Evolutionary conservation across 37 sponge, comb jelly and placozoan genomes (phyloP).

Genomic region (Halichondria panicea): DNA sequence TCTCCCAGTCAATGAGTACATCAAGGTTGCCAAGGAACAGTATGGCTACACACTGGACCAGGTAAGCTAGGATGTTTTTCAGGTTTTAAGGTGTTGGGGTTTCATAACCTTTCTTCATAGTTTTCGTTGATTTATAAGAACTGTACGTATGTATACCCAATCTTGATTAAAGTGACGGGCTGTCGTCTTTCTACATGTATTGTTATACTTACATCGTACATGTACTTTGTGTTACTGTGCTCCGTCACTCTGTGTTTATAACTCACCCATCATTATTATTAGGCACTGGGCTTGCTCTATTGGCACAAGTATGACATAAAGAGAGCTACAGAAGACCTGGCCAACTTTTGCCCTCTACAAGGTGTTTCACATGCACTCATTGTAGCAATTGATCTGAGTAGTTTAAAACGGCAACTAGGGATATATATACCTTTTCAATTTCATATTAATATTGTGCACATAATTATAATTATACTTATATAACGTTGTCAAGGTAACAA

Average conservation of each 20-base stretch:
- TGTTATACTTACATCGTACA: neutral
- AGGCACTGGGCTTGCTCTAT: slow-evolving; percentile 86
- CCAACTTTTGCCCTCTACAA: slow-evolving; percentile 78
- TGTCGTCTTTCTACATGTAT: neutral
- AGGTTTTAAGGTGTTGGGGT: neutral
- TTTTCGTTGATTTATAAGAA: neutral
- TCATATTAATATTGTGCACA: no score
- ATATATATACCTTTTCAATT: no score
- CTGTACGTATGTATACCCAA: no score
- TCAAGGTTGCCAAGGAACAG: slow-evolving; percentile 52
- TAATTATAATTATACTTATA: no score
- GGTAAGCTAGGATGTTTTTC: neutral
- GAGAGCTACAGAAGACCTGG: slow-evolving; percentile 66
- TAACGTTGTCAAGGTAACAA: no score
- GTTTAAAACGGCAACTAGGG: no score
- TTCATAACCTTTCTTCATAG: neutral
- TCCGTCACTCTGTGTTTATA: neutral
- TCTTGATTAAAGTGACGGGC: no score
- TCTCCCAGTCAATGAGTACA: slow-evolving; percentile 72
- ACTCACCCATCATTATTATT: neutral
- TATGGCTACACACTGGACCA: slow-evolving; percentile 57
- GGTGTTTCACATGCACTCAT: slow-evolving; percentile 18
- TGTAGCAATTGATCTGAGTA: no score
- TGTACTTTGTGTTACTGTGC: neutral
- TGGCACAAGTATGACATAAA: slow-evolving; percentile 69